These are phyloP conservation scores for Folsomia candida DNA, from an alignment of 2,888 invertebrate species.

Conservation along the genomic window DNA sequence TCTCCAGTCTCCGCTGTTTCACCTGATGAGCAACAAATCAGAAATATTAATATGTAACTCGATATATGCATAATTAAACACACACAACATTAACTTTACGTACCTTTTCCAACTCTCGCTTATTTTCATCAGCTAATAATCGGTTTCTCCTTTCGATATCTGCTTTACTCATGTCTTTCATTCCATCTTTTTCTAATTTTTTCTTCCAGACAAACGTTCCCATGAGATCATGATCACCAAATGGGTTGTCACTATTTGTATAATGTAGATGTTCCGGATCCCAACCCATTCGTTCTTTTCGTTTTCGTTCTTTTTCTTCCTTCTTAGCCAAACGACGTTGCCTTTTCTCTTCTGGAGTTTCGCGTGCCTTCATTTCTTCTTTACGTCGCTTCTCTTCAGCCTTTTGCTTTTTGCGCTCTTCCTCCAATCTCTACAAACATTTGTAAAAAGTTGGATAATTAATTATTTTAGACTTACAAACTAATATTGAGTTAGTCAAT, in stretches of 20 bases:
- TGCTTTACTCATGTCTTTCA: constrained; percentile 71
- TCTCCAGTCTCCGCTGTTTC: constrained; percentile 82
- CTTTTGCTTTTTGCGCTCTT: constrained; percentile 65
- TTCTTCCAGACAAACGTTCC: constrained; percentile 96
- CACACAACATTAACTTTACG: neutral
- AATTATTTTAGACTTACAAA: neutral
- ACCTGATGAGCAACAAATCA: constrained; percentile 57
- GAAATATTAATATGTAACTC: neutral
- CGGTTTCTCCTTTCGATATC: constrained; percentile 79
- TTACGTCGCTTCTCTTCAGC: constrained; percentile 69
- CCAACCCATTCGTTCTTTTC: constrained; percentile 94
- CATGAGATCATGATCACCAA: constrained; percentile 92
- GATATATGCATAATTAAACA: neutral
- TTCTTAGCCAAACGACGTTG: constrained; percentile 82
- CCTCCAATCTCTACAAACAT: constrained; percentile 62
- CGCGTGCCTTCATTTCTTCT: constrained; percentile 77
- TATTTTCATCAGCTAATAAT: constrained; percentile 86
- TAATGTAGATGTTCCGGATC: constrained; percentile 95
- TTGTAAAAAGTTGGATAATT: neutral
- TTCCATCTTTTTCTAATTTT: constrained; percentile 90
- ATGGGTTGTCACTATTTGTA: constrained; percentile 97
- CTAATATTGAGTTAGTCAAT: neutral
- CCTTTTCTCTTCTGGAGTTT: constrained; percentile 93
- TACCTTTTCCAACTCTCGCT: constrained; percentile 85
- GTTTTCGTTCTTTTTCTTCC: constrained; percentile 69